Conservation (phyloP, 2,113 vertebrate species). For the Notechis scutatus region DNA sequence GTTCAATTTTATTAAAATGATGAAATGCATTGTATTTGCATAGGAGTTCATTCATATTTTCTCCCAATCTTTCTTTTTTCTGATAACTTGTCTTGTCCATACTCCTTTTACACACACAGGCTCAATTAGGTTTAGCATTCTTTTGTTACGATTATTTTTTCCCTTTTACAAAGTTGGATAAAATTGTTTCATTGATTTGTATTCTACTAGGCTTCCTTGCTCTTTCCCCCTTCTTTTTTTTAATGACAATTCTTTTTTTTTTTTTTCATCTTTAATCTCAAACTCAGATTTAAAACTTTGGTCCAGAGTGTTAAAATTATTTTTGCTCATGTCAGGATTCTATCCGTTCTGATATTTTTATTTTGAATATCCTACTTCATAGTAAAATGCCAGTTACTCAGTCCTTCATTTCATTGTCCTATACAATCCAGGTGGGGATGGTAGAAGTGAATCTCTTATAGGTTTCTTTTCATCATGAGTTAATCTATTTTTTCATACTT, state of each 20-base stretch:
- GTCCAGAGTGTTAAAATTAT: neutral
- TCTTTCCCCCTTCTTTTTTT: neutral
- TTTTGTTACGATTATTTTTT: neutral
- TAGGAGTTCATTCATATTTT: neutral
- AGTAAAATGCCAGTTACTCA: neutral
- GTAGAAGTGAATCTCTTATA: neutral
- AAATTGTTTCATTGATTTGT: neutral
- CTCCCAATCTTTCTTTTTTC: neutral
- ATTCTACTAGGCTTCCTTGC: neutral
- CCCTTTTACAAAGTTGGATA: neutral
- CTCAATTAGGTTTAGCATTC: neutral
- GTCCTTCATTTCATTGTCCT: neutral
- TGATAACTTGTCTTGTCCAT: neutral
- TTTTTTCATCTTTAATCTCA: neutral
- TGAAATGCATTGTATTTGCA: neutral
- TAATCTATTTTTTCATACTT: too few relatives aligned
- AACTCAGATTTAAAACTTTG: neutral
- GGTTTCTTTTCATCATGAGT: too few relatives aligned
- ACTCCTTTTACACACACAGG: neutral
- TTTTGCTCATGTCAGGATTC: neutral
- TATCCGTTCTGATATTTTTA: neutral
- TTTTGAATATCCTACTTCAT: neutral
- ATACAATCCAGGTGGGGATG: neutral
- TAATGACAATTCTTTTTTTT: neutral
- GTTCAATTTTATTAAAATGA: neutral